Evolutionary conservation across 2,797 vertebrate species (phyloP).

Genomic region (Malurus splendens): DNA sequence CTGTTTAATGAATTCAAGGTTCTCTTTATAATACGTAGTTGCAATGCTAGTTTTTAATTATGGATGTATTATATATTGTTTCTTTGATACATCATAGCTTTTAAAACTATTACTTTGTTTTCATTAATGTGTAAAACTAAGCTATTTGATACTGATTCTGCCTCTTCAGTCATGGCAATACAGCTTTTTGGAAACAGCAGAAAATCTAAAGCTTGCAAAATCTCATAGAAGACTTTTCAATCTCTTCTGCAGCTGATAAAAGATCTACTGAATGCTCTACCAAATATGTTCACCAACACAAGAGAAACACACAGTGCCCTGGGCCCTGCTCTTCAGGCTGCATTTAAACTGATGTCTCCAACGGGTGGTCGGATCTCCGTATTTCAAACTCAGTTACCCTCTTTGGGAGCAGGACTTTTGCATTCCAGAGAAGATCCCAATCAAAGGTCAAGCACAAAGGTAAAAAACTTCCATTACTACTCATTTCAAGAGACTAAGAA

Average conservation of each 20-base stretch:
- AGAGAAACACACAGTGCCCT: constrained; percentile 92
- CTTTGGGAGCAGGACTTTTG: constrained; percentile 85
- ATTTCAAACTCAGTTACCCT: constrained; percentile 93
- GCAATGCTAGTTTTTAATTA: background rate
- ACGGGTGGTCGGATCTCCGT: constrained; percentile 92
- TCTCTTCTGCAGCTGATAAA: constrained; percentile 84
- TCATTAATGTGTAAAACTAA: background rate
- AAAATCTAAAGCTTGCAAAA: background rate
- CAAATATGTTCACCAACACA: constrained; percentile 88
- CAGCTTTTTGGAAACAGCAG: background rate
- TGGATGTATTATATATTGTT: background rate
- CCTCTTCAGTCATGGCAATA: background rate
- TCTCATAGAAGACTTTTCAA: background rate
- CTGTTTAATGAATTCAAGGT: background rate
- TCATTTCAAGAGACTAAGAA: background rate
- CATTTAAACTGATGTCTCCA: constrained; percentile 92
- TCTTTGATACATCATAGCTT: background rate
- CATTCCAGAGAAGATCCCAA: constrained; percentile 95
- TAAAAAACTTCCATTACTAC: constrained; percentile 33
- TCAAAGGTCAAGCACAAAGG: constrained; percentile 94
- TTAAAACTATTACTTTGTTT: background rate
- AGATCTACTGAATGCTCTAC: constrained; percentile 85
- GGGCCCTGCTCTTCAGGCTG: constrained; percentile 92
- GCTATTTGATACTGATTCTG: background rate
- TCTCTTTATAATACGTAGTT: background rate